Evolutionary conservation across 2,797 vertebrate genomes (phyloP).

Genomic region (Chelon labrosus): DNA sequence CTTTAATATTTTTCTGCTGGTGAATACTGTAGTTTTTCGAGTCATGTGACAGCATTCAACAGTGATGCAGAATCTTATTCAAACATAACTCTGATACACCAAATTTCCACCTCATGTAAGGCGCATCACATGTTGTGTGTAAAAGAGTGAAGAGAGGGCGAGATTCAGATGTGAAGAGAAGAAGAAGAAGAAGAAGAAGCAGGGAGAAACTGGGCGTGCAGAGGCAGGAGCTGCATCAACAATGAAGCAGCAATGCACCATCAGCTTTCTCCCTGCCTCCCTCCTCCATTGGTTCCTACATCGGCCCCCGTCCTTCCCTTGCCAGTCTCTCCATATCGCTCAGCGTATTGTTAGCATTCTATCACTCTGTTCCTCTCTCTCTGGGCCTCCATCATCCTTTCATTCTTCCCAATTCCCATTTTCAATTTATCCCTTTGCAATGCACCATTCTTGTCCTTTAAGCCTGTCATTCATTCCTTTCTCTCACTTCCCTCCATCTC

Average conservation of each 20-base stretch:
- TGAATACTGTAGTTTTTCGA: neutral
- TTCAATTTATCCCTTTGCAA: conserved; percentile 70
- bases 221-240: conserved; percentile 56
- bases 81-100: neutral
- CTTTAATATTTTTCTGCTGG: neutral
- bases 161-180: conserved; percentile 28
- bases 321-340: conserved; percentile 36
- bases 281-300: conserved; percentile 30
- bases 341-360: conserved; percentile 36
- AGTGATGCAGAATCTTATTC: neutral
- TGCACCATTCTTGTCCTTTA: conserved; percentile 66
- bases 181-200: conserved; percentile 22
- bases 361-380: conserved; percentile 37
- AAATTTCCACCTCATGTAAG: conserved; percentile 8
- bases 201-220: conserved; percentile 42
- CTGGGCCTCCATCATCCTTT: conserved; percentile 56
- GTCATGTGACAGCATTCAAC: neutral
- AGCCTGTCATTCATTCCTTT: conserved; percentile 67
- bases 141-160: conserved; percentile 3
- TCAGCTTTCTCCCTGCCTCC: conserved; percentile 27
- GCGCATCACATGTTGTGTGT: neutral
- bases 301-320: neutral
- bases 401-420: conserved; percentile 67
- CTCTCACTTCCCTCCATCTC: conserved; percentile 61
- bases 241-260: conserved; percentile 65